Base-by-base conservation (phyloP, 2,888 invertebrate species). In the Anthophora plumipes region DNA sequence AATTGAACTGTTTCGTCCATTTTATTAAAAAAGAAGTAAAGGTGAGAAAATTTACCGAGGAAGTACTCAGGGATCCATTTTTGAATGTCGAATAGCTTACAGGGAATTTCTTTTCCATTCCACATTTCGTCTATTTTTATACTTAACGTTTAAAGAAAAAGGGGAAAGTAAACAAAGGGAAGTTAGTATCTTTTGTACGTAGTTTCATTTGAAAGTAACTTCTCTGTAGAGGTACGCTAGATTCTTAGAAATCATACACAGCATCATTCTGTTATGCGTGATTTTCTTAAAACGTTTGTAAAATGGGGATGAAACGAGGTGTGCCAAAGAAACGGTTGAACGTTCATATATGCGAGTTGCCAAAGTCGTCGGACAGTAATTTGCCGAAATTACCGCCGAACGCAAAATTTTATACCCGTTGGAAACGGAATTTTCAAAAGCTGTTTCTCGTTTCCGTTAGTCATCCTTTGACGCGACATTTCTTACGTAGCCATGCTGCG, bases 381-480 rank as follows among this genome's bases (percentile, higher is more conserved):
- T 88, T 93, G 22, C 92, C 91, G 14, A 89, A 91, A 76, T 83
- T 94, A 73, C 91, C 92, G 5, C 93, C 93, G 7, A 91, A 92
- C 50, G 91, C 93, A 3, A 86, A 82, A 41, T 82, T 83, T n/a
- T 69, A 83, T 12, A 75, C 82, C 6, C 90, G 90, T 37, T 81
- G 90, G 69, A 91, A 88, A 57, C 82, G 93, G 50, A 71, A 79
- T 12, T 88, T 92, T 48, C 92, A 91, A 46, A 93, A 93, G 73
- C 52, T 87, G 0, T 85, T 93, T 50, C 84, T 92, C 17, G 91
- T 93, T 4, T 90, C 91, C 0, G 81, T 86, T 0, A 70, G 77
- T 6, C 92, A 93, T 79, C 90, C 91, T 0, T 84, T 86, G 5
- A 91, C 91, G 0, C 90, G 85, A 46, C 87, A 88, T 59, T 89